A percentile compares a stretch with the other conserved stretches of the same genome.
These are phyloP conservation scores for Rhodophaea formosa DNA, from an alignment of 2,888 invertebrate genomes.

Conservation along the genomic window DNA sequence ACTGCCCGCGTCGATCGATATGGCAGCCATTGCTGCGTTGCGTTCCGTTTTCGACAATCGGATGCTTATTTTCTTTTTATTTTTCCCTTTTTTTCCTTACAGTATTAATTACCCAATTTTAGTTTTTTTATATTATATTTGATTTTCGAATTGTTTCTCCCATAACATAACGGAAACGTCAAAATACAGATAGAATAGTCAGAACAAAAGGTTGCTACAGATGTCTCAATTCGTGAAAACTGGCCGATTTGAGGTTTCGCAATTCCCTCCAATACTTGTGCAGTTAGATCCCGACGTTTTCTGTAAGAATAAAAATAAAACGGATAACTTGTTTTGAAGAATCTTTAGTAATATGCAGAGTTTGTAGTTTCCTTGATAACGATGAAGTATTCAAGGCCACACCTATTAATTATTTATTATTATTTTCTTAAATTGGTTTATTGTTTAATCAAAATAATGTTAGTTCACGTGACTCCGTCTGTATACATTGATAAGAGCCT, in stretches of 20 bases:
- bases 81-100: constrained; percentile 13
- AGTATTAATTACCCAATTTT: background rate
- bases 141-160: background rate
- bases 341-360: background rate
- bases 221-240: background rate
- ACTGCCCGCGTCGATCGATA: constrained; percentile 77
- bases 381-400: background rate
- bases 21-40: constrained; percentile 61
- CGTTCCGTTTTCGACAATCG: constrained; percentile 60
- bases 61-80: constrained; percentile 31
- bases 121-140: background rate
- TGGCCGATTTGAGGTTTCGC: background rate
- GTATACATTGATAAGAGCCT: constrained; percentile 8
- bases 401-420: background rate
- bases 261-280: background rate
- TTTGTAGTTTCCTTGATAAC: background rate
- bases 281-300: background rate
- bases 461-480: constrained; percentile 7
- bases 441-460: background rate
- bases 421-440: background rate
- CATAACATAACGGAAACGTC: background rate
- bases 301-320: background rate
- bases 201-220: background rate
- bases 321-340: background rate
- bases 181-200: background rate